A percentile compares a stretch with the other conserved stretches of the same genome.
Evolutionary conservation across 2,888 invertebrate genomes (phyloP).

Genomic region (Phlogophora meticulosa): DNA sequence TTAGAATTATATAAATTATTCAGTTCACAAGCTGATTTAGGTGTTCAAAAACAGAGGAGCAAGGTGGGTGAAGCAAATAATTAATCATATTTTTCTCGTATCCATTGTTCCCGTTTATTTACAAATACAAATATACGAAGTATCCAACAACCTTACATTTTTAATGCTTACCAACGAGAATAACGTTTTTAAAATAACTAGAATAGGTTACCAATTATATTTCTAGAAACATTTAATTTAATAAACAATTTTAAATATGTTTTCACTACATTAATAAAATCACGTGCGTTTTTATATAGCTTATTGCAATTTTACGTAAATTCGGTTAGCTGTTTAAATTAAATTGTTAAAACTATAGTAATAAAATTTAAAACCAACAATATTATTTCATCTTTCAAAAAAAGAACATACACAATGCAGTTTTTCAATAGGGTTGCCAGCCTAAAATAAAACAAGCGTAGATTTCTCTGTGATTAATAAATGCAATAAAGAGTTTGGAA

Average conservation of each 20-base stretch:
- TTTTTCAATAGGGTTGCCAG: conserved; percentile 18
- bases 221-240: conserved; percentile 7
- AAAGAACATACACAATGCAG: not conserved
- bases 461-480: conserved; percentile 35
- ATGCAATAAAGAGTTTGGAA: conserved; percentile 44
- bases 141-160: conserved; percentile 64
- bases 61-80: not conserved
- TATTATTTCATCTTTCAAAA: not conserved
- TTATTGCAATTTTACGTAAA: not conserved
- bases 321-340: not conserved
- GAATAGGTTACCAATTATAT: conserved; percentile 12
- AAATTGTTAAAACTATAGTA: not conserved
- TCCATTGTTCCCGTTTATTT: conserved; percentile 60
- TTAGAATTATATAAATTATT: too few relatives aligned
- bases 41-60: not conserved
- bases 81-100: conserved; percentile 13
- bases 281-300: conserved; percentile 19
- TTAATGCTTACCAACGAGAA: conserved; percentile 42
- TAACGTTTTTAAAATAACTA: conserved; percentile 40
- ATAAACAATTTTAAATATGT: conserved; percentile 17
- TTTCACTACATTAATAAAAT: conserved; percentile 17
- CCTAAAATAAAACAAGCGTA: conserved; percentile 25
- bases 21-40: not conserved
- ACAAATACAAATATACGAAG: conserved; percentile 54
- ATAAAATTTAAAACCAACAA: not conserved